A percentile compares a stretch with the other conserved stretches of the same genome.
phyloP scores from a whole-genome alignment of 2,797 vertebrate species.

The Clarias pachynema region DNA sequence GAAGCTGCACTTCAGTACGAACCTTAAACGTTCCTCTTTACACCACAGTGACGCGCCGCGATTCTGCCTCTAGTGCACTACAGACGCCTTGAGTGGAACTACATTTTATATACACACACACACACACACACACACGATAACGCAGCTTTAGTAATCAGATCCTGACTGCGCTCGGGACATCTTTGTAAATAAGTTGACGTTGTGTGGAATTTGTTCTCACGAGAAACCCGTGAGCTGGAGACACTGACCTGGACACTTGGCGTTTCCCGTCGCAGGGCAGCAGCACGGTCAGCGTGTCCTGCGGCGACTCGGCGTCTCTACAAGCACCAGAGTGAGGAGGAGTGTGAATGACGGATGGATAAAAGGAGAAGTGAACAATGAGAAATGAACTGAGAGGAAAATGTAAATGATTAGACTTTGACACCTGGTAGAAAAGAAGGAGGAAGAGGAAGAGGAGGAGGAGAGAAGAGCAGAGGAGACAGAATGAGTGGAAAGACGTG shows the following conservation, averaged over 20 bases:
- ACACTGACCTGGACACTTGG: conserved; percentile 78
- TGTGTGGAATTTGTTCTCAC: not conserved
- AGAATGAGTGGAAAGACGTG: conserved; percentile 14
- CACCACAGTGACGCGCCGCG: not conserved
- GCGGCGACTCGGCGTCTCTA: conserved; percentile 41
- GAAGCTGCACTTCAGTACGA: not conserved
- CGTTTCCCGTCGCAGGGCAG: conserved; percentile 72
- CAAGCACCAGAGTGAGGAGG: conserved; percentile 44
- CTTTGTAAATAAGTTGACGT: not conserved
- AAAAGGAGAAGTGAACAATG: not conserved
- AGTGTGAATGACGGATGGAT: conserved; percentile 27
- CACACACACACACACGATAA: no score
- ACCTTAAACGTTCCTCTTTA: not conserved
- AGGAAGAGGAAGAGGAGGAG: not conserved
- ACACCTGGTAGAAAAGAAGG: not conserved
- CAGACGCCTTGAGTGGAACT: no score
- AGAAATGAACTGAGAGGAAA: not conserved
- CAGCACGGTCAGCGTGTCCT: conserved; percentile 75
- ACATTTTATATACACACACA: not conserved
- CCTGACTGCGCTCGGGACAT: not conserved
- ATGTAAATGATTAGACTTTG: not conserved
- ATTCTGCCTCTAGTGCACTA: not conserved
- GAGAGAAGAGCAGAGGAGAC: not conserved
- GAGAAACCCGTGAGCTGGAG: conserved; percentile 9
- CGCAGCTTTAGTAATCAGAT: not conserved